Conservation (phyloP, 2,797 vertebrate species). For the Lacerta viridis region DNA sequence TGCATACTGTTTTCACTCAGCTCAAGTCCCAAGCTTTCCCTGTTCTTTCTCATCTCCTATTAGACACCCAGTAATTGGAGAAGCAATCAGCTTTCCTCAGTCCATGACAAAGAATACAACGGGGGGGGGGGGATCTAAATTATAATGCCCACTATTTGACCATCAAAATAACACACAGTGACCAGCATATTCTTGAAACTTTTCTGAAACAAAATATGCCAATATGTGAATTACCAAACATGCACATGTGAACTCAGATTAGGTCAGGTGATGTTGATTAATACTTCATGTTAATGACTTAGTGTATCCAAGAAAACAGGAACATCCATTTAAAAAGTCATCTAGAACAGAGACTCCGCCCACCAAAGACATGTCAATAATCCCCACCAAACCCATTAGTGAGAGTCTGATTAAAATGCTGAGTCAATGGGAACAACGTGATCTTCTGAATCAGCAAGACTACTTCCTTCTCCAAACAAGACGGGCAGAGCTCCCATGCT, state of each 20-base stretch:
- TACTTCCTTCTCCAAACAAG: constrained; percentile 15
- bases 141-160: neutral
- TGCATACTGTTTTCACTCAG: neutral
- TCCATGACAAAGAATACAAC: neutral
- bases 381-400: neutral
- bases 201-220: neutral
- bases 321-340: neutral
- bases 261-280: neutral
- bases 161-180: neutral
- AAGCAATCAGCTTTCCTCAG: neutral
- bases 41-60: neutral
- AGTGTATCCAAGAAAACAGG: neutral
- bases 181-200: neutral
- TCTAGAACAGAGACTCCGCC: neutral
- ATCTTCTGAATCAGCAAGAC: neutral
- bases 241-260: neutral
- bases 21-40: neutral
- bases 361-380: neutral
- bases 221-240: neutral
- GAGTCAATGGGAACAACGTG: neutral
- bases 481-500: neutral
- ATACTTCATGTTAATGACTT: neutral
- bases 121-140: neutral
- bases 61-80: neutral
- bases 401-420: neutral